Conservation (phyloP, 2,797 vertebrate species). For the Semaprochilodus insignis region DNA sequence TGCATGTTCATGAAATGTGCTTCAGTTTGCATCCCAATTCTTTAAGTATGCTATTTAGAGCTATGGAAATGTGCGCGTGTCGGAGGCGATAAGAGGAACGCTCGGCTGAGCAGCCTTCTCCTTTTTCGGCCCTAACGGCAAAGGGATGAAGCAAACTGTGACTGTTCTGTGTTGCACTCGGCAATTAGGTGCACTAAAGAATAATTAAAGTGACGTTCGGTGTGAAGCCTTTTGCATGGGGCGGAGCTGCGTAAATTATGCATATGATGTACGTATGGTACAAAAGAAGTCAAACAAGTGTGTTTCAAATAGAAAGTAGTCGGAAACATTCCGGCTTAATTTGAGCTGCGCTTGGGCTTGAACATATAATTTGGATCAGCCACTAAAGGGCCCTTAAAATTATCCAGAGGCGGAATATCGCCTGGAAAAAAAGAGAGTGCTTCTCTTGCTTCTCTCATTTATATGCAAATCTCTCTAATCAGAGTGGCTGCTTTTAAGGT, state of each 20-base stretch:
- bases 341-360: slow-evolving; percentile 1
- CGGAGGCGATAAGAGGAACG: slow-evolving; percentile 43
- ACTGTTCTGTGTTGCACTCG: slow-evolving; percentile 44
- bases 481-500: not conserved
- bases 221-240: slow-evolving; percentile 5
- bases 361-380: slow-evolving; percentile 10
- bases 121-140: slow-evolving; percentile 6
- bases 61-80: slow-evolving; percentile 21
- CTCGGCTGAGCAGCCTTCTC: slow-evolving; percentile 11
- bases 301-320: slow-evolving; percentile 7
- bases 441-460: not conserved
- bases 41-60: slow-evolving; percentile 22
- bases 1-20: slow-evolving; percentile 26
- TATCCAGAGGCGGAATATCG: slow-evolving; percentile 4
- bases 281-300: slow-evolving; percentile 38
- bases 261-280: slow-evolving; percentile 39
- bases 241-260: slow-evolving; percentile 46
- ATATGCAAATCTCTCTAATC: slow-evolving; percentile 13
- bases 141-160: slow-evolving; percentile 14
- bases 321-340: not conserved
- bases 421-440: not conserved
- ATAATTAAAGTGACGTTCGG: slow-evolving; percentile 59
- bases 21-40: slow-evolving; percentile 15
- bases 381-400: slow-evolving; percentile 8
- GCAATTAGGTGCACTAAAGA: slow-evolving; percentile 41